phyloP scores from a whole-genome alignment of 2,888 invertebrate genomes.

The Nebria brevicollis region DNA sequence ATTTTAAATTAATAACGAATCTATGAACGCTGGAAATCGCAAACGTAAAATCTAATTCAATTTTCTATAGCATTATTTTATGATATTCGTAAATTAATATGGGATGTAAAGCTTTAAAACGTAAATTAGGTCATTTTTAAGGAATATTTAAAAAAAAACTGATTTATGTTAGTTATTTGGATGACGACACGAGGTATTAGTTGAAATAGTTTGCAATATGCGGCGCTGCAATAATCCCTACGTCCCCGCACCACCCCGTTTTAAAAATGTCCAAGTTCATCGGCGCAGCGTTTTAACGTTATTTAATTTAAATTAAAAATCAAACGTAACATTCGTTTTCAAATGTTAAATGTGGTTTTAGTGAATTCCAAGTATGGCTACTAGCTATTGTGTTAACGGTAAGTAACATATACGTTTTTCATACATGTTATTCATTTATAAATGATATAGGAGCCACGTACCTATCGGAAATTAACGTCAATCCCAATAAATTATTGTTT shows the following conservation, averaged over 20 bases:
- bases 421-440: conserved; percentile 17
- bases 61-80: too few relatives aligned
- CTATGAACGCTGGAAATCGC: too few relatives aligned
- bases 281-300: conserved; percentile 32
- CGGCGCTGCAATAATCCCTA: conserved; percentile 35
- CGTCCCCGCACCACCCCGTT: conserved; percentile 21
- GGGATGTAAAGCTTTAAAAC: too few relatives aligned
- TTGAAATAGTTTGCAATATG: conserved; percentile 37
- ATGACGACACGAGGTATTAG: conserved; percentile 5
- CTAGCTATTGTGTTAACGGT: conserved; percentile 19
- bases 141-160: too few relatives aligned
- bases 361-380: conserved; percentile 13
- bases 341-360: conserved; percentile 19
- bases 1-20: too few relatives aligned
- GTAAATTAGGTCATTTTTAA: too few relatives aligned
- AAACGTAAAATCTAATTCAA: too few relatives aligned
- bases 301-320: conserved; percentile 8
- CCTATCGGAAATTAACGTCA: conserved; percentile 16
- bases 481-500: background rate
- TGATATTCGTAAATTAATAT: too few relatives aligned
- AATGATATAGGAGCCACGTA: conserved; percentile 34
- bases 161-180: too few relatives aligned
- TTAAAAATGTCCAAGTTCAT: conserved; percentile 40
- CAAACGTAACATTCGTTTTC: background rate
- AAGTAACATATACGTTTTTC: conserved; percentile 27